Conservation (phyloP, 2,797 vertebrate genomes). For the Hylomyscus alleni region DNA sequence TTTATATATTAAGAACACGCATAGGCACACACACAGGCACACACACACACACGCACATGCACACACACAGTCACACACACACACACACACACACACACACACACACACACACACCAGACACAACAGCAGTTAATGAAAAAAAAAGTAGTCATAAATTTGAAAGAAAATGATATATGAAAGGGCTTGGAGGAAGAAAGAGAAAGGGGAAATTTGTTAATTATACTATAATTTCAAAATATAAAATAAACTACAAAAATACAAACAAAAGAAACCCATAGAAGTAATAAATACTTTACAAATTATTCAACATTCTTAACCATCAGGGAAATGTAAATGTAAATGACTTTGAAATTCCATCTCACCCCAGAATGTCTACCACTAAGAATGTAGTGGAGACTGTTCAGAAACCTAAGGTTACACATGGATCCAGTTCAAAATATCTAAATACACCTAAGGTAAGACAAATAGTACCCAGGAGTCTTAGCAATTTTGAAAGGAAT, state of each 20-base stretch:
- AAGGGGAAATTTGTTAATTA: background rate
- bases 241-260: background rate
- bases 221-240: background rate
- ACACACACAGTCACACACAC: background rate
- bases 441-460: background rate
- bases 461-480: background rate
- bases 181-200: background rate
- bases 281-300: background rate
- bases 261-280: background rate
- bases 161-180: background rate
- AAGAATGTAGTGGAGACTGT: background rate
- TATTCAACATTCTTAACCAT: background rate
- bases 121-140: background rate
- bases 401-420: background rate
- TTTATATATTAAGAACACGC: background rate
- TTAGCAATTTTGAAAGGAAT: slow-evolving; percentile 23
- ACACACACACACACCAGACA: background rate
- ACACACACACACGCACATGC: background rate
- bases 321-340: background rate
- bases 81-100: background rate
- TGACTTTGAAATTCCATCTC: background rate
- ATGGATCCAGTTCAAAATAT: background rate
- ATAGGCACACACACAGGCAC: background rate
- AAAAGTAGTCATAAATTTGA: background rate
- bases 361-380: background rate